A percentile compares a stretch with the other conserved stretches of the same genome.
Conservation (phyloP, 2,888 invertebrate species). For the Disparrhopalites patrizii region DNA sequence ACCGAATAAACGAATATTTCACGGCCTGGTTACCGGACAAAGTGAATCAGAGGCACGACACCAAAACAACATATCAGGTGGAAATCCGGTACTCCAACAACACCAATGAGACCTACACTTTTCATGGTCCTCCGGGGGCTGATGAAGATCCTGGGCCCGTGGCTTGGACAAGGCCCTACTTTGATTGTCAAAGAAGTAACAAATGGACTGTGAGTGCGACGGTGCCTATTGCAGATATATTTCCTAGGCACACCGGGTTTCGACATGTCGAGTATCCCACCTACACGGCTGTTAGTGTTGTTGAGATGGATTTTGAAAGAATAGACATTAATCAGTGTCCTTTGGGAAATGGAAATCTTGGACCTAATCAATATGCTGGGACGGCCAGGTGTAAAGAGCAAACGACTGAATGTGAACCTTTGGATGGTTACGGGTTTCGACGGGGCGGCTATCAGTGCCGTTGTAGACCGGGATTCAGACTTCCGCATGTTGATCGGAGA, state of each 20-base stretch:
- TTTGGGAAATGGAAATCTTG: constrained; percentile 76
- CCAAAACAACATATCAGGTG: constrained; percentile 88
- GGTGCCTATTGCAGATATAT: constrained; percentile 91
- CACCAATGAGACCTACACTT: constrained; percentile 93
- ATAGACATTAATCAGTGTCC: constrained; percentile 98
- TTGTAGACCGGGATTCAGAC: constrained; percentile 80
- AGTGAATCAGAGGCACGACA: constrained; percentile 70
- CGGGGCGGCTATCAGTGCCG: constrained; percentile 93
- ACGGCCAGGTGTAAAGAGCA: constrained; percentile 87
- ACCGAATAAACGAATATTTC: constrained; percentile 90
- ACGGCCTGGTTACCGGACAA: constrained; percentile 85
- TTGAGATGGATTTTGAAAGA: constrained; percentile 94
- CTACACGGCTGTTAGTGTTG: constrained; percentile 84
- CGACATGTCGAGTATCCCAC: constrained; percentile 91
- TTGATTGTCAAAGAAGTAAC: constrained; percentile 91
- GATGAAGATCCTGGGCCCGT: constrained; percentile 83
- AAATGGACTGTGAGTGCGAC: constrained; percentile 94
- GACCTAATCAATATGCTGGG: constrained; percentile 81
- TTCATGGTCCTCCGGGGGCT: constrained; percentile 78
- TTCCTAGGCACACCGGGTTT: constrained; percentile 86
- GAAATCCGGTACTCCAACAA: constrained; percentile 90
- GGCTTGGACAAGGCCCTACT: constrained; percentile 90
- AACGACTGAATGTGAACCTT: constrained; percentile 92
- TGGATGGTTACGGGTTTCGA: constrained; percentile 93
- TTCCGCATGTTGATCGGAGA: constrained; percentile 79